These are phyloP conservation scores for Watsonalla cultraria DNA, from an alignment of 2,888 invertebrate species.

Conservation along the genomic window DNA sequence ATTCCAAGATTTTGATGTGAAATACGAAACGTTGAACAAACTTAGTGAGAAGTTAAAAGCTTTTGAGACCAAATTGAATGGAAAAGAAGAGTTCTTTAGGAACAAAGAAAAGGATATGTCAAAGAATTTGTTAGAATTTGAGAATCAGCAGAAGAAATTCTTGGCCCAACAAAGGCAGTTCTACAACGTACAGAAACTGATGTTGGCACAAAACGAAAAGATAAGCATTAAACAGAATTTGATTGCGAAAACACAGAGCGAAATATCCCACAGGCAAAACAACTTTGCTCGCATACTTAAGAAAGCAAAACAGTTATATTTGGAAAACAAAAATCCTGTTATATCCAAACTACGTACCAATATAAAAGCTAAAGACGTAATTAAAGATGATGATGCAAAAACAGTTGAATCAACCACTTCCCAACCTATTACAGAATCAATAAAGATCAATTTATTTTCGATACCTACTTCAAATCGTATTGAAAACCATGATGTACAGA, in stretches of 20 bases:
- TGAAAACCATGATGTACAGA: constrained; percentile 50
- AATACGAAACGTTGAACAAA: constrained; percentile 45
- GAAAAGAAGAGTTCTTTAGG: constrained; percentile 40
- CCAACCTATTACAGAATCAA: constrained; percentile 33
- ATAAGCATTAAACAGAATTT: constrained; percentile 55
- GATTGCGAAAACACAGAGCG: constrained; percentile 61
- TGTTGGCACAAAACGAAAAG: constrained; percentile 63
- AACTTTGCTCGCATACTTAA: constrained; percentile 60
- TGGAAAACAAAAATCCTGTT: constrained; percentile 26
- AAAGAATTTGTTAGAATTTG: constrained; percentile 51
- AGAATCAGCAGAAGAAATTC: constrained; percentile 62
- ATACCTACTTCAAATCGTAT: constrained; percentile 41
- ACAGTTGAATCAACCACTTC: constrained; percentile 18
- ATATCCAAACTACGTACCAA: constrained; percentile 14
- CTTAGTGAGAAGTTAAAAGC: constrained; percentile 41
- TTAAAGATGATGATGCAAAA: constrained; percentile 9
- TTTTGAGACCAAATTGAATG: constrained; percentile 36
- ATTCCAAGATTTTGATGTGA: constrained; percentile 52
- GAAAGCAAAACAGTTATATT: constrained; percentile 53
- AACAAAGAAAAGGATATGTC: constrained; percentile 46
- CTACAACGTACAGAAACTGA: constrained; percentile 58
- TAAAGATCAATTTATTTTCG: constrained; percentile 64
- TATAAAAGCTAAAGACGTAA: constrained; percentile 2
- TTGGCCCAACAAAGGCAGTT: constrained; percentile 60
- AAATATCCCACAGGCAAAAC: constrained; percentile 62